phyloP scores from a whole-genome alignment of 2,797 vertebrate species.

The Lepidocolaptes lacrymiger region DNA sequence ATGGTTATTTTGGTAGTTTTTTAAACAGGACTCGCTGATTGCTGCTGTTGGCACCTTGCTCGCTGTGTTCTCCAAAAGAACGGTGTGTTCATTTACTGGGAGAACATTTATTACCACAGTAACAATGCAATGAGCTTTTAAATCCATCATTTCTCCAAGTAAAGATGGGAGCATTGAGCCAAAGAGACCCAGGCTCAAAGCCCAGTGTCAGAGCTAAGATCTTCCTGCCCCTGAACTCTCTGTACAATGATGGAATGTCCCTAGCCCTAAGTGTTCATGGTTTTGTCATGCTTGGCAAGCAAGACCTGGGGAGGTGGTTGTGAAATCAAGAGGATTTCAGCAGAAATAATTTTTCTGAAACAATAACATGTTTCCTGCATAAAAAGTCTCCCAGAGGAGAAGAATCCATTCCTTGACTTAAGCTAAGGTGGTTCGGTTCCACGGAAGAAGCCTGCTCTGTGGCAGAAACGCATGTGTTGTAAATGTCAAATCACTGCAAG shows the following conservation, averaged over 20 bases:
- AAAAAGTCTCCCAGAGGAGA: neutral
- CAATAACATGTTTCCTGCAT: neutral
- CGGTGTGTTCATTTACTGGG: neutral
- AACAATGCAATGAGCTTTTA: neutral
- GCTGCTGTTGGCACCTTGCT: neutral
- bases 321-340: neutral
- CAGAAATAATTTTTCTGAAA: neutral
- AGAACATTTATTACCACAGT: neutral
- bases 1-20: neutral
- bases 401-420: neutral
- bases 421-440: neutral
- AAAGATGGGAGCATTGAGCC: neutral
- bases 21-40: neutral
- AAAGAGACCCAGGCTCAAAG: neutral
- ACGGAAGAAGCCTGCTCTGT: neutral
- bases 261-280: neutral
- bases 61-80: neutral
- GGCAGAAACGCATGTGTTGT: neutral
- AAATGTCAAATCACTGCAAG: neutral
- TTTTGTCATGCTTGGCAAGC: neutral
- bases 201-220: neutral
- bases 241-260: fast-evolving
- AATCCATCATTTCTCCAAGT: fast-evolving
- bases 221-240: neutral
- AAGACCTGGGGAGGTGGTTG: neutral